A percentile compares a stretch with the other conserved stretches of the same genome.
Conservation (phyloP, 2,113 vertebrate genomes). For the Gambusia holbrooki region DNA sequence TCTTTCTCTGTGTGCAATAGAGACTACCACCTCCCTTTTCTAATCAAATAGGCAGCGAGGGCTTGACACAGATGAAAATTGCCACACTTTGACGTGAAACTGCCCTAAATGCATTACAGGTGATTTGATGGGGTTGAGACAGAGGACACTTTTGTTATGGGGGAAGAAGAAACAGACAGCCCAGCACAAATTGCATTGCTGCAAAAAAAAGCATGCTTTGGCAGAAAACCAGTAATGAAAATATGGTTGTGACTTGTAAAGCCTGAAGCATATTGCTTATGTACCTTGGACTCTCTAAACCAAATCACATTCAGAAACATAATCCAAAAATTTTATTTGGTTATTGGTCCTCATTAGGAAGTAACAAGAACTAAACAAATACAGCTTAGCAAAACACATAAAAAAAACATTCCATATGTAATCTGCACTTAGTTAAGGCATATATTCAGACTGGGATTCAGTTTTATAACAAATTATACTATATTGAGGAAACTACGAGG, state of each 20-base stretch:
- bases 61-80: constrained; percentile 51
- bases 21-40: constrained; percentile 43
- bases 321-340: neutral
- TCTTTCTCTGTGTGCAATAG: constrained; percentile 13
- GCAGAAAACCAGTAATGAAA: constrained; percentile 21
- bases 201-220: constrained; percentile 22
- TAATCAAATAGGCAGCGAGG: constrained; percentile 60
- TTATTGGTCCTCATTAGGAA: neutral
- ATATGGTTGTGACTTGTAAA: constrained; percentile 18
- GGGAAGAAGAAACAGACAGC: constrained; percentile 41
- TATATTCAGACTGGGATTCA: neutral
- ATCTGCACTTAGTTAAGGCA: neutral
- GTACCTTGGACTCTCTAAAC: constrained; percentile 1
- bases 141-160: constrained; percentile 63
- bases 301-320: neutral
- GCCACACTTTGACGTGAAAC: constrained; percentile 46
- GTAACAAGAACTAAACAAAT: neutral
- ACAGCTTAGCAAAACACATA: neutral
- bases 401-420: neutral
- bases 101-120: constrained; percentile 70
- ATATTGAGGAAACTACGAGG: neutral
- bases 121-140: constrained; percentile 60
- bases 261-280: constrained; percentile 5
- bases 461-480: neutral
- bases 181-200: constrained; percentile 16